phyloP scores from a whole-genome alignment of 1,140 invertebrate genomes.

The Drosophila lacteicornis region DNA sequence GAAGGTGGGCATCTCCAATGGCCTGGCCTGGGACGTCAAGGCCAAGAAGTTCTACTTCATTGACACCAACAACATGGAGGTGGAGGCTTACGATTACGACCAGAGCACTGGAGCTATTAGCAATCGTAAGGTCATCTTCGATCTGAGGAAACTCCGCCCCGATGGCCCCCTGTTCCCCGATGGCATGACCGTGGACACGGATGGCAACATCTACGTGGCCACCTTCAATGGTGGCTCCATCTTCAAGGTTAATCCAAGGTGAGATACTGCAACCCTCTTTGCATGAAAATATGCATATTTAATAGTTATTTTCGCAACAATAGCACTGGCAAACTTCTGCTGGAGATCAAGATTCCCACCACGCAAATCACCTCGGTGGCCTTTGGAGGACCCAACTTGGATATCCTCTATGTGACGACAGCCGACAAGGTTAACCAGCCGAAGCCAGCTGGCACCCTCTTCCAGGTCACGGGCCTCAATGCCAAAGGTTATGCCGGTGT shows the following conservation, averaged over 20 bases:
- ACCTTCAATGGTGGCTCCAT: conserved; percentile 87
- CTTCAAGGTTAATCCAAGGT: conserved; percentile 81
- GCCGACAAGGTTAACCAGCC: conserved; percentile 87
- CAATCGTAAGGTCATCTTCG: conserved; percentile 86
- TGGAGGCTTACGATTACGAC: conserved; percentile 91
- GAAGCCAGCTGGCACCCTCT: conserved; percentile 89
- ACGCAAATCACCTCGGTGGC: conserved; percentile 91
- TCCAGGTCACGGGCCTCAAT: conserved; percentile 88
- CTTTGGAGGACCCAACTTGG: conserved; percentile 91
- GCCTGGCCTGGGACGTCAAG: conserved; percentile 91
- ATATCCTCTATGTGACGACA: conserved; percentile 91
- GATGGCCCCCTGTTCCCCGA: conserved; percentile 86
- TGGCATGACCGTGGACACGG: conserved; percentile 91
- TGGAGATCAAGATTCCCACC: conserved; percentile 86
- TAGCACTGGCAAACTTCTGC: conserved; percentile 70
- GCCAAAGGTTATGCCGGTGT: conserved; percentile 86
- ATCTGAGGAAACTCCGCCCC: conserved; percentile 86
- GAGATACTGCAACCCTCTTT: background rate
- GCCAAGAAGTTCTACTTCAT: conserved; percentile 91
- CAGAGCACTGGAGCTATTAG: conserved; percentile 88
- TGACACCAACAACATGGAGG: conserved; percentile 88
- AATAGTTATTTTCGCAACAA: background rate
- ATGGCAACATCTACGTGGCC: conserved; percentile 91
- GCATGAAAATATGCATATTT: background rate
- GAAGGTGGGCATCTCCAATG: conserved; percentile 91